phyloP scores from a whole-genome alignment of 2,888 invertebrate genomes.

The Trissoscelio sp. region DNA sequence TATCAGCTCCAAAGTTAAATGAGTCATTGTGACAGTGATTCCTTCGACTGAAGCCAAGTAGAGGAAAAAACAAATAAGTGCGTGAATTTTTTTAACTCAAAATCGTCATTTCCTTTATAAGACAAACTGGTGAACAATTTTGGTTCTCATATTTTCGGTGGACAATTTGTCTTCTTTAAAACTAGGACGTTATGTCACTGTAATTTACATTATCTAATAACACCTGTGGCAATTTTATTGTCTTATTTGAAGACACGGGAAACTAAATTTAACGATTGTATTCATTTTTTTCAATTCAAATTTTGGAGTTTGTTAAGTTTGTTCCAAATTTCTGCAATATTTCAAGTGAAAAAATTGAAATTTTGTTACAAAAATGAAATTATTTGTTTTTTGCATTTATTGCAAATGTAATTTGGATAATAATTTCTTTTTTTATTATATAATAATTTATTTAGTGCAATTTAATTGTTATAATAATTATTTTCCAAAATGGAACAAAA shows the following conservation, averaged over 20 bases:
- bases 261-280: background rate
- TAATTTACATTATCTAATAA: background rate
- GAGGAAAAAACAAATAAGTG: constrained; percentile 4
- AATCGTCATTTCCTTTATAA: background rate
- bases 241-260: background rate
- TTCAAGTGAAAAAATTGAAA: too few species aligned
- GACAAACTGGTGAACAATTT: too few species aligned
- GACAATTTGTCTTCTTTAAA: background rate
- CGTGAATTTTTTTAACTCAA: background rate
- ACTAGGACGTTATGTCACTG: background rate
- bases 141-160: background rate
- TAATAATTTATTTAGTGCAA: too few species aligned
- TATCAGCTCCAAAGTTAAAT: background rate
- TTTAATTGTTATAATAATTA: too few species aligned
- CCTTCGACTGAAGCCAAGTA: background rate
- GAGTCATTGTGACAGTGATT: constrained; percentile 3
- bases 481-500: too few species aligned
- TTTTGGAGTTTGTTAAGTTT: too few species aligned
- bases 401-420: too few species aligned
- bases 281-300: background rate
- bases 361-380: too few species aligned
- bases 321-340: background rate
- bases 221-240: background rate
- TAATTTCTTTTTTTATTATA: too few species aligned
- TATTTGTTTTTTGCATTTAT: too few species aligned